A percentile compares a stretch with the other conserved stretches of the same genome.
These are phyloP conservation scores for Athene noctua DNA, from an alignment of 2,113 vertebrate species.

Conservation along the genomic window DNA sequence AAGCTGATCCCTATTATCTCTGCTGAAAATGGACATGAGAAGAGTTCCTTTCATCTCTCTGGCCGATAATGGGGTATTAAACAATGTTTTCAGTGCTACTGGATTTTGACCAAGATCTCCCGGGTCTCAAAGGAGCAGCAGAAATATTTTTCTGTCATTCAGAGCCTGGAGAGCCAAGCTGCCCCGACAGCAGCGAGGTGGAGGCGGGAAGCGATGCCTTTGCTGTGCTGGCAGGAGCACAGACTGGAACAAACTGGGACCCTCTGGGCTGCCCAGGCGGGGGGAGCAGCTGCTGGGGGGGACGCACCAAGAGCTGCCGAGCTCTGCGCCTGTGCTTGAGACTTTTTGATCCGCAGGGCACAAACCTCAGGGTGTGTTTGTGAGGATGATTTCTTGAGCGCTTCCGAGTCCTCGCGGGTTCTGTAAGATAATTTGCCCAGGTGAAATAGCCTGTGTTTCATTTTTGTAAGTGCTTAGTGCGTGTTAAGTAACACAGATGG, in stretches of 20 bases:
- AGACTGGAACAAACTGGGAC: neutral
- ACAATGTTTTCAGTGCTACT: neutral
- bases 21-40: neutral
- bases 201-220: neutral
- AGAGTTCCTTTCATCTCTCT: neutral
- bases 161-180: neutral
- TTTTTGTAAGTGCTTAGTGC: neutral
- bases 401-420: neutral
- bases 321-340: neutral
- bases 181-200: accelerated
- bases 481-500: neutral
- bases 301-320: too few relatives aligned
- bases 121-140: neutral
- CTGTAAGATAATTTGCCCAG: neutral
- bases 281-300: neutral
- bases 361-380: neutral
- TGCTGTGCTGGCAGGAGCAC: neutral
- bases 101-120: neutral
- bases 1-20: neutral
- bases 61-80: neutral
- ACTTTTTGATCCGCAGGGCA: neutral
- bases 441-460: neutral
- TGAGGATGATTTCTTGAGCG: neutral
- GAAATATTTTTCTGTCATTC: neutral
- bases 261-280: neutral